Percentiles rank a stretch among this genome's conserved stretches.
These are phyloP conservation scores for Pseudomyrmex pallidus DNA, from an alignment of 1,140 invertebrate genomes.

Conservation along the genomic window DNA sequence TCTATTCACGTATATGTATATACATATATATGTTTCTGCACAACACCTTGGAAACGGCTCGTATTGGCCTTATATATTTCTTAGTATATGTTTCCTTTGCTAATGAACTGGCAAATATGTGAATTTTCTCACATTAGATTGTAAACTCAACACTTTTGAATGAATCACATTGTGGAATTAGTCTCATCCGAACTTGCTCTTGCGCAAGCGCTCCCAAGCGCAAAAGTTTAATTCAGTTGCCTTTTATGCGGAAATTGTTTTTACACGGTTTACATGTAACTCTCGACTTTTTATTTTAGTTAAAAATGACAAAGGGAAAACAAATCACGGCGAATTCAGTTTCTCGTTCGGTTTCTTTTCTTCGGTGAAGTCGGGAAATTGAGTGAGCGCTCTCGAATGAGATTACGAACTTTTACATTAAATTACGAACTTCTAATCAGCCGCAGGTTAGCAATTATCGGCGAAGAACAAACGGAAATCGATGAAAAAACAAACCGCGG, in stretches of 20 bases:
- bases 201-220: background rate
- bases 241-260: constrained; percentile 10
- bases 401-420: too few species aligned
- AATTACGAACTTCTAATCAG: background rate
- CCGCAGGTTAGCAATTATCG: background rate
- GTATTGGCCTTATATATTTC: too few species aligned
- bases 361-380: background rate
- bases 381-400: background rate
- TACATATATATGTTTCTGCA: too few species aligned
- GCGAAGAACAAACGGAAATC: background rate
- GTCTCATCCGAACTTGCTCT: constrained; percentile 20
- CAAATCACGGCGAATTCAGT: background rate
- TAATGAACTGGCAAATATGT: constrained; percentile 27
- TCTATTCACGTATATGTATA: too few species aligned
- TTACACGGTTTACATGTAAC: background rate
- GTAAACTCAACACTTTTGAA: background rate
- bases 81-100: too few species aligned
- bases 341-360: background rate
- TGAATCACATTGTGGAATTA: constrained; percentile 14
- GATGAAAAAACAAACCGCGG: background rate
- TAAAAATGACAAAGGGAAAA: constrained; percentile 5
- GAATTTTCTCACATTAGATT: constrained; percentile 7
- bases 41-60: too few species aligned
- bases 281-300: background rate
- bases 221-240: constrained; percentile 48